Evolutionary conservation across 2,113 vertebrate species (phyloP).

Genomic region (Lichenostomus cassidix): DNA sequence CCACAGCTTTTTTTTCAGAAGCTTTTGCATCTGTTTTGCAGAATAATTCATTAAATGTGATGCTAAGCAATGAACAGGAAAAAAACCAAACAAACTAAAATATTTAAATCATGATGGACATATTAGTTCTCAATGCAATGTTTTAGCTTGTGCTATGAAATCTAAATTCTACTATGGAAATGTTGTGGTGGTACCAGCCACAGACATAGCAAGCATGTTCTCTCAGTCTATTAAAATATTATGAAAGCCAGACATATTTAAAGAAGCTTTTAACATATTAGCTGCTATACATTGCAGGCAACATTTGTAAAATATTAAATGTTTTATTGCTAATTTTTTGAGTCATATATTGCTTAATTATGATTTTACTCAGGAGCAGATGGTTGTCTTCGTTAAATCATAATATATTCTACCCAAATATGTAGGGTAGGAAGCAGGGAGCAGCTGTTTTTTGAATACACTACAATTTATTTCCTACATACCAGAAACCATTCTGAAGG

Average conservation of each 20-base stretch:
- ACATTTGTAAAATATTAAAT: constrained; percentile 58
- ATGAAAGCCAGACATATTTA: constrained; percentile 32
- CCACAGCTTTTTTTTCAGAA: background rate
- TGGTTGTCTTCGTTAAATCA: constrained; percentile 70
- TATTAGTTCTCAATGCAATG: background rate
- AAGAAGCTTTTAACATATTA: background rate
- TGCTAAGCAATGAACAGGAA: background rate
- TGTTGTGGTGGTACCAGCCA: background rate
- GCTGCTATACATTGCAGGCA: background rate
- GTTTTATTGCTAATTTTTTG: constrained; percentile 62
- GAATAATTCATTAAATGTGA: background rate
- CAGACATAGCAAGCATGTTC: background rate
- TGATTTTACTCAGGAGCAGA: constrained; percentile 66
- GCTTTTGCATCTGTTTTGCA: background rate
- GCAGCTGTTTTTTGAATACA: constrained; percentile 60
- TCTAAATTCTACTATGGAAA: background rate
- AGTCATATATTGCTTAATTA: constrained; percentile 74
- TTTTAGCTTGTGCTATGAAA: background rate
- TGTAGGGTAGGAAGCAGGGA: background rate
- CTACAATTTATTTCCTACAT: constrained; percentile 59
- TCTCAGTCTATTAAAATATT: background rate
- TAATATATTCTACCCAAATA: constrained; percentile 53
- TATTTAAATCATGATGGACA: background rate
- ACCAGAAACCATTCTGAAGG: constrained; percentile 46
- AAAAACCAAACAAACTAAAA: background rate